A percentile compares a stretch with the other conserved stretches of the same genome.
Evolutionary conservation across 64 coral and sea anemone genomes (phyloP).

Genomic region (Porites australiensis): DNA sequence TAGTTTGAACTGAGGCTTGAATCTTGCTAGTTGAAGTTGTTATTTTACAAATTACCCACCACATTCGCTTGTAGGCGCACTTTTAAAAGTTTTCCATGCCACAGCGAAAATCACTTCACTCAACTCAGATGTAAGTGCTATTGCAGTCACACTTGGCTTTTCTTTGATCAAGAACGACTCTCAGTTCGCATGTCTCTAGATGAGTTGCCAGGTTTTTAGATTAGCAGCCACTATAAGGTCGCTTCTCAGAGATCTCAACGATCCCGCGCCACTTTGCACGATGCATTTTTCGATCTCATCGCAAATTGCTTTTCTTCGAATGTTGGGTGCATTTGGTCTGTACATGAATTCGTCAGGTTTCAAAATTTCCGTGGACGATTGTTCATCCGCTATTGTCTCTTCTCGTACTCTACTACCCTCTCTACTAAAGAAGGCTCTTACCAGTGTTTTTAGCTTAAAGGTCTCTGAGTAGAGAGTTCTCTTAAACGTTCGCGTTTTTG

Average conservation of each 20-base stretch:
- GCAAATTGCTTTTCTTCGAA: conserved; percentile 28
- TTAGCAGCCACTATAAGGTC: conserved; percentile 11
- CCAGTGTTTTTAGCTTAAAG: neutral
- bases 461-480: neutral
- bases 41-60: too few relatives aligned
- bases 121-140: too few relatives aligned
- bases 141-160: neutral
- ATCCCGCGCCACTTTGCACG: neutral
- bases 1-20: too few relatives aligned
- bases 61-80: too few relatives aligned
- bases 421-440: neutral
- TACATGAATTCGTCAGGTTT: neutral
- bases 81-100: too few relatives aligned
- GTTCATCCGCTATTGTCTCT: neutral
- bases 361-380: neutral
- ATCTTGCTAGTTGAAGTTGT: too few relatives aligned
- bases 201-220: conserved; percentile 9
- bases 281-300: conserved; percentile 35
- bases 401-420: neutral
- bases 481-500: neutral
- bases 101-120: too few relatives aligned
- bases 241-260: conserved; percentile 9
- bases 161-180: neutral
- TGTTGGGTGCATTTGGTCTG: neutral
- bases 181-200: neutral